Percentiles rank a stretch among this genome's conserved stretches.
These are phyloP conservation scores for Parnassius orleans DNA, from an alignment of 2,888 invertebrate species.

Conservation along the genomic window DNA sequence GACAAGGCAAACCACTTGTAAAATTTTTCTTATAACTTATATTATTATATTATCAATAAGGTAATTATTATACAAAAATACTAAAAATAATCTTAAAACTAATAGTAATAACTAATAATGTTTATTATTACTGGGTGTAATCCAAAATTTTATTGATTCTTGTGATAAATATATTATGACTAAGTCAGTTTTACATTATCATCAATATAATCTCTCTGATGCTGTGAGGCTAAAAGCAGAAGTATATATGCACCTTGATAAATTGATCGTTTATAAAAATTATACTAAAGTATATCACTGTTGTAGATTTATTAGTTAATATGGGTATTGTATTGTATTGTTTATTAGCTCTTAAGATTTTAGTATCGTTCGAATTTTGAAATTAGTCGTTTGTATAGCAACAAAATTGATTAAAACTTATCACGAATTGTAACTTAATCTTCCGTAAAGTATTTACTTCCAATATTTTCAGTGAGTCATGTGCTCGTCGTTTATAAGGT, in stretches of 20 bases:
- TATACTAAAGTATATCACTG: conserved; percentile 1
- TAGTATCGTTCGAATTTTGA: background rate
- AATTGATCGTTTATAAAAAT: conserved; percentile 4
- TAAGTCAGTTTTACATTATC: conserved; percentile 2
- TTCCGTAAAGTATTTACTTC: background rate
- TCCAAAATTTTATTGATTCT: conserved; percentile 10
- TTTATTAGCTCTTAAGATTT: background rate
- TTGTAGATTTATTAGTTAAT: background rate
- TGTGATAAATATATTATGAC: conserved; percentile 19
- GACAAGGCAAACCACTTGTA: no score
- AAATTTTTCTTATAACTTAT: no score
- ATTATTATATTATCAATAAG: background rate
- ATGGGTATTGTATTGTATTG: background rate
- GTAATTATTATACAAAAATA: background rate
- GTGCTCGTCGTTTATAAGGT: no score
- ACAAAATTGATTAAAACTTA: background rate
- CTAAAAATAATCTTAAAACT: background rate
- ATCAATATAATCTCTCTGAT: background rate
- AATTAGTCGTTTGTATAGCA: background rate
- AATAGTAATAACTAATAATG: background rate
- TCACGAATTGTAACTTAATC: background rate
- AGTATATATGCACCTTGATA: background rate
- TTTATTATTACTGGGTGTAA: conserved; percentile 2
- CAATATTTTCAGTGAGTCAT: background rate
- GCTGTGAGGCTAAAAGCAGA: background rate